These are phyloP conservation scores for Palaemon carinicauda DNA, from an alignment of 1,140 invertebrate genomes.

Conservation along the genomic window DNA sequence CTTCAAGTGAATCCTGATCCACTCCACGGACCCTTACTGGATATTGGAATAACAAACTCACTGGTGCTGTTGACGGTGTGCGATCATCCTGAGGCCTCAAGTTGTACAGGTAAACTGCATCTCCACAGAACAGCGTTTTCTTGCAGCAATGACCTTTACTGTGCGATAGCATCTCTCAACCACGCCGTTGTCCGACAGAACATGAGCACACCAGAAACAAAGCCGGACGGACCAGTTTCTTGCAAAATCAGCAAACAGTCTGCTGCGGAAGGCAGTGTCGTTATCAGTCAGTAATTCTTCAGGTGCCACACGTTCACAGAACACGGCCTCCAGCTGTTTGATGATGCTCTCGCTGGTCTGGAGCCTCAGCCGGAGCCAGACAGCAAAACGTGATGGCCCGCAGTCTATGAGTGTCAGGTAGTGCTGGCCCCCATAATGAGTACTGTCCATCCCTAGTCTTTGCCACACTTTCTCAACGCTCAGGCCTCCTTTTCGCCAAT, in stretches of 20 bases:
- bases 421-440: too few species aligned
- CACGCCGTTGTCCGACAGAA: neutral
- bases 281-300: neutral
- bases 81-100: neutral
- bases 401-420: too few species aligned
- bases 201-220: neutral
- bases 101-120: conserved; percentile 10
- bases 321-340: neutral
- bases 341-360: neutral
- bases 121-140: conserved; percentile 25
- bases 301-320: neutral
- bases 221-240: neutral
- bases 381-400: neutral
- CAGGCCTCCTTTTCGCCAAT: too few species aligned
- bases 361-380: neutral
- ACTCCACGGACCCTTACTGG: neutral
- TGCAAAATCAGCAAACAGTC: neutral
- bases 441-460: too few species aligned
- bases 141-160: neutral
- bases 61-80: too few species aligned
- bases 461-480: too few species aligned
- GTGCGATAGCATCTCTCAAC: conserved; percentile 12
- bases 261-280: neutral
- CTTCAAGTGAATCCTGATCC: neutral
- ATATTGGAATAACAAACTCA: too few species aligned